phyloP scores from a whole-genome alignment of 2,888 invertebrate genomes.

The Drosophila melanosoma region DNA sequence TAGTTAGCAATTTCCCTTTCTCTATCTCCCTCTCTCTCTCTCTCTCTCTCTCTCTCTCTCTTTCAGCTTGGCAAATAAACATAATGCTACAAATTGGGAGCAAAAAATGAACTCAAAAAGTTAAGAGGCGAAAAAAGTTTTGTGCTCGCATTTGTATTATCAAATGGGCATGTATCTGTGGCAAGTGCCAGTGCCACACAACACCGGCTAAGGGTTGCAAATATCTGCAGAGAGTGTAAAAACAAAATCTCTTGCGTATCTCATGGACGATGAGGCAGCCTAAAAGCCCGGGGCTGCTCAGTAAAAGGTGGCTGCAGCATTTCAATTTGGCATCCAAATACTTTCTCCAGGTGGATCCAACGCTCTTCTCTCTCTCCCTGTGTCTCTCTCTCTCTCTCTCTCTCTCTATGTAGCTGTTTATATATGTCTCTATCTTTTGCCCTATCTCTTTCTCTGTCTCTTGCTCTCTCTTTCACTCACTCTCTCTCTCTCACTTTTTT shows the following conservation, averaged over 20 bases:
- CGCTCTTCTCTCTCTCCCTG: neutral
- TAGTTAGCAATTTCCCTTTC: neutral
- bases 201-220: constrained; percentile 41
- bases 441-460: neutral
- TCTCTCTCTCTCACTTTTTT: neutral
- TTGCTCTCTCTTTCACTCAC: constrained; percentile 2
- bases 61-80: constrained; percentile 15
- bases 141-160: constrained; percentile 29
- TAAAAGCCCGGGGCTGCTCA: constrained; percentile 32
- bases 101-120: constrained; percentile 21
- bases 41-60: neutral
- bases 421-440: neutral
- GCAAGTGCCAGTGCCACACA: neutral
- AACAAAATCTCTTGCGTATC: neutral
- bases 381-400: neutral
- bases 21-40: neutral
- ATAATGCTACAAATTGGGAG: constrained; percentile 15
- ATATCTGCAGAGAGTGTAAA: neutral
- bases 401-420: neutral
- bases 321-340: constrained; percentile 5
- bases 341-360: constrained; percentile 44
- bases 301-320: constrained; percentile 28
- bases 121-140: constrained; percentile 9
- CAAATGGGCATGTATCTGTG: constrained; percentile 57
- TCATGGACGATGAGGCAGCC: constrained; percentile 10